phyloP scores from a whole-genome alignment of 2,113 vertebrate genomes.

The Orycteropus afer region DNA sequence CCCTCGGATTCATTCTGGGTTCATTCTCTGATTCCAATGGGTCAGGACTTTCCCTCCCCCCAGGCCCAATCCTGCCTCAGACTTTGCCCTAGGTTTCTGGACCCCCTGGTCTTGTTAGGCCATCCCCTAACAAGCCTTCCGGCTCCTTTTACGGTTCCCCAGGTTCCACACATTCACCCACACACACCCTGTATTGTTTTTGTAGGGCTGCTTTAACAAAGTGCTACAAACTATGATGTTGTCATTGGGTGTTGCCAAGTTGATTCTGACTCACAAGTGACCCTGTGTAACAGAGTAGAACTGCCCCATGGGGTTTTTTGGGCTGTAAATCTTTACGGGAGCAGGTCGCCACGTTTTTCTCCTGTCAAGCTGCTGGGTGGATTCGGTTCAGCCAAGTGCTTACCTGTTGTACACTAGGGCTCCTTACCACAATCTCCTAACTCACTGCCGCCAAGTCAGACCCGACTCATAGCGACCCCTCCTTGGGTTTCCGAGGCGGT shows the following conservation, averaged over 20 bases:
- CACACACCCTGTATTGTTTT: not conserved
- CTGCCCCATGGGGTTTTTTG: not conserved
- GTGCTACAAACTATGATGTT: not conserved
- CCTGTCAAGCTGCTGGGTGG: not conserved
- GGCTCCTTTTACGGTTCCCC: not conserved
- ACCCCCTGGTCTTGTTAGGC: not conserved
- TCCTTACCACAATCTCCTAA: too few species aligned
- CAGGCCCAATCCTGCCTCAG: not conserved
- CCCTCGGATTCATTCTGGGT: not conserved
- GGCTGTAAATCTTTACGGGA: not conserved
- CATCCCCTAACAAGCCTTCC: not conserved
- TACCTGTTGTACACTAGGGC: too few species aligned
- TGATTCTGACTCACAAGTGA: not conserved
- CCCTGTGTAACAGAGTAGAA: not conserved
- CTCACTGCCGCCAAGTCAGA: too few species aligned
- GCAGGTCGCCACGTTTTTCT: not conserved
- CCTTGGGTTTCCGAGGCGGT: too few species aligned
- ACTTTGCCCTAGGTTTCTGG: not conserved
- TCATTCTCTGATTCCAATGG: not conserved
- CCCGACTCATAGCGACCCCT: too few species aligned
- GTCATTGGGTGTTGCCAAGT: not conserved
- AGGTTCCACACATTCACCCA: not conserved
- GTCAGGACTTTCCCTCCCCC: not conserved
- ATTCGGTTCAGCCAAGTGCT: too few species aligned
- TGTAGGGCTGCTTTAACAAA: not conserved